phyloP scores from a whole-genome alignment of 2,113 vertebrate genomes.

The Shinisaurus crocodilurus region DNA sequence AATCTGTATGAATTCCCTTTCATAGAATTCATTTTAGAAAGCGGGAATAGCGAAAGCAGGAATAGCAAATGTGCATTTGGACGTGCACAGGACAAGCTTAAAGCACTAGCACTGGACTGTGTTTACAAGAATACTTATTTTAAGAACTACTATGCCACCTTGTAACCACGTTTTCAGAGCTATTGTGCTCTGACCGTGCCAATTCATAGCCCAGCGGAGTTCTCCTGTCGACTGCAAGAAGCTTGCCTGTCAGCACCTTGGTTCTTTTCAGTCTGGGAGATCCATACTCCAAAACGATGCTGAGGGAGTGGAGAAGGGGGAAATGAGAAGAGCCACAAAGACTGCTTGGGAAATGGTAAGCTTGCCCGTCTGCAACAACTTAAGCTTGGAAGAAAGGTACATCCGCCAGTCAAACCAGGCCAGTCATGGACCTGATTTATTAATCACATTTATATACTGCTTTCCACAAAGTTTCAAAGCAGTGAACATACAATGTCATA shows the following conservation, averaged over 20 bases:
- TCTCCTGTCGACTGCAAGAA: not conserved
- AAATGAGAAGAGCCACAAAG: not conserved
- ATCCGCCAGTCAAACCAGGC: not conserved
- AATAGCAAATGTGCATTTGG: not conserved
- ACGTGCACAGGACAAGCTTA: not conserved
- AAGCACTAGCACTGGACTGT: not conserved
- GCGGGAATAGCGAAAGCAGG: not conserved
- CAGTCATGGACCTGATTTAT: not conserved
- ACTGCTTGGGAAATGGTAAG: not conserved
- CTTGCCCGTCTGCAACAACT: not conserved
- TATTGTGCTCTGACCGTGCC: not conserved
- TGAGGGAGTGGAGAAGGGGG: not conserved
- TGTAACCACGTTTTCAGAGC: not conserved
- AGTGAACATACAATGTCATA: too few relatives aligned
- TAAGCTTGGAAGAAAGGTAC: not conserved
- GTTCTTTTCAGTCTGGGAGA: not conserved
- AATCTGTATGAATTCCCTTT: not conserved
- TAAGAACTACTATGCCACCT: not conserved
- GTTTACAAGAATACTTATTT: not conserved
- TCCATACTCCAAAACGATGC: not conserved
- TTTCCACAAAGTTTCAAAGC: too few relatives aligned
- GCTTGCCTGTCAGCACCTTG: not conserved
- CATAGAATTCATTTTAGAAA: not conserved
- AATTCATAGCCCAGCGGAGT: not conserved
- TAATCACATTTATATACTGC: too few relatives aligned